A percentile compares a stretch with the other conserved stretches of the same genome.
phyloP scores from a whole-genome alignment of 2,888 invertebrate genomes.

The Callimorpha dominula region DNA sequence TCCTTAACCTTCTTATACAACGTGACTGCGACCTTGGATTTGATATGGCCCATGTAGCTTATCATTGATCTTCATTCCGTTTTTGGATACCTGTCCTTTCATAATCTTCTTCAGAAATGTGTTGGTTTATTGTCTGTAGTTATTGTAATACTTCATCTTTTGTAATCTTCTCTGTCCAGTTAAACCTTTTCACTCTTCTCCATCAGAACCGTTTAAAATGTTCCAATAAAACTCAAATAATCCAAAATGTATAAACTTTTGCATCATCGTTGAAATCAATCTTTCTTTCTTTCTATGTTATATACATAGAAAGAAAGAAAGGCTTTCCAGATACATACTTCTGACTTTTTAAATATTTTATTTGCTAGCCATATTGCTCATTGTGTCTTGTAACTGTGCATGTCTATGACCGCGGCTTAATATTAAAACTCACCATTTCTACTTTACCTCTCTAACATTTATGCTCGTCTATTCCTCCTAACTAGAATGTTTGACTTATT shows the following conservation, averaged over 20 bases:
- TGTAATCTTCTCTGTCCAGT: neutral
- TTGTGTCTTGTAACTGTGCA: neutral
- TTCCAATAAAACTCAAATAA: too few relatives aligned
- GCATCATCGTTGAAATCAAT: too few relatives aligned
- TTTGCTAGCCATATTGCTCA: neutral
- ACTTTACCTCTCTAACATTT: neutral
- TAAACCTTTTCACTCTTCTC: too few relatives aligned
- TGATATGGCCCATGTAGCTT: neutral
- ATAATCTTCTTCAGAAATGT: neutral
- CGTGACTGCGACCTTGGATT: neutral
- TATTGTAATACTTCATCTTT: neutral
- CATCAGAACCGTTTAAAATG: too few relatives aligned
- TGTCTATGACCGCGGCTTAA: neutral
- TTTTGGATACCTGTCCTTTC: neutral
- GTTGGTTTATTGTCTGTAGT: neutral
- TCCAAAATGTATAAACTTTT: too few relatives aligned
- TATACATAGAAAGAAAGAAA: too few relatives aligned
- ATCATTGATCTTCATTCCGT: neutral
- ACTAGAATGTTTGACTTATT: neutral
- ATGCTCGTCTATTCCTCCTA: neutral
- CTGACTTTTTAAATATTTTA: too few relatives aligned
- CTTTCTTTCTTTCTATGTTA: too few relatives aligned
- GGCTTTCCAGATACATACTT: too few relatives aligned
- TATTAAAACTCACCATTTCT: neutral
- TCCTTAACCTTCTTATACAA: neutral